phyloP scores from a whole-genome alignment of 2,113 vertebrate species.

The Nibea coibor region DNA sequence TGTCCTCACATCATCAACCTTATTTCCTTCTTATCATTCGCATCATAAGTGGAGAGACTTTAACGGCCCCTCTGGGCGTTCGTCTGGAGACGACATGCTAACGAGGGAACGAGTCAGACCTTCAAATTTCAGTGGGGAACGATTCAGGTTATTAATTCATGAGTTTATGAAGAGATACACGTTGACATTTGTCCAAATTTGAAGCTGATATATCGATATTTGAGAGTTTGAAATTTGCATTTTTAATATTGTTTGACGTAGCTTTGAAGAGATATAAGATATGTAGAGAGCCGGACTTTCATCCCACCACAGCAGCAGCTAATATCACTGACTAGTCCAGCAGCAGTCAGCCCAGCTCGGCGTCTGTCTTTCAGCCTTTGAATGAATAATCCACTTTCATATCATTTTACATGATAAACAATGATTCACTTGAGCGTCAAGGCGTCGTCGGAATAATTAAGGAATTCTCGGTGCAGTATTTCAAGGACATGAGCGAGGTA shows the following conservation, averaged over 20 bases:
- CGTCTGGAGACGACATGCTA: not conserved
- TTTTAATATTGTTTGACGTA: no score
- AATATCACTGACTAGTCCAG: no score
- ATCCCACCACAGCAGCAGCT: no score
- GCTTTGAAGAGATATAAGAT: no score
- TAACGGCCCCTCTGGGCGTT: no score
- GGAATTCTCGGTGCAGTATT: not conserved
- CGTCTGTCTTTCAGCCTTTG: no score
- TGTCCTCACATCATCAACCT: conserved; percentile 33
- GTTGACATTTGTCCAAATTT: not conserved
- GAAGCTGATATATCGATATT: no score
- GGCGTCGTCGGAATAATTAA: not conserved
- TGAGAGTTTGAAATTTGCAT: no score
- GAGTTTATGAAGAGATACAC: not conserved
- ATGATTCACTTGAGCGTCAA: not conserved
- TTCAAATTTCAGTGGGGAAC: not conserved
- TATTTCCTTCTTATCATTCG: conserved; percentile 4
- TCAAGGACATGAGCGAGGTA: conserved; percentile 33
- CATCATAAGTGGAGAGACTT: not conserved
- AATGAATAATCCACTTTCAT: not conserved
- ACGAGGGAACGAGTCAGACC: not conserved
- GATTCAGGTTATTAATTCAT: not conserved
- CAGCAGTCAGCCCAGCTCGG: no score
- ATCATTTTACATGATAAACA: not conserved
- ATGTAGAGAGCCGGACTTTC: no score